phyloP scores from a whole-genome alignment of 2,113 vertebrate species.

The Tachuris rubrigastra region DNA sequence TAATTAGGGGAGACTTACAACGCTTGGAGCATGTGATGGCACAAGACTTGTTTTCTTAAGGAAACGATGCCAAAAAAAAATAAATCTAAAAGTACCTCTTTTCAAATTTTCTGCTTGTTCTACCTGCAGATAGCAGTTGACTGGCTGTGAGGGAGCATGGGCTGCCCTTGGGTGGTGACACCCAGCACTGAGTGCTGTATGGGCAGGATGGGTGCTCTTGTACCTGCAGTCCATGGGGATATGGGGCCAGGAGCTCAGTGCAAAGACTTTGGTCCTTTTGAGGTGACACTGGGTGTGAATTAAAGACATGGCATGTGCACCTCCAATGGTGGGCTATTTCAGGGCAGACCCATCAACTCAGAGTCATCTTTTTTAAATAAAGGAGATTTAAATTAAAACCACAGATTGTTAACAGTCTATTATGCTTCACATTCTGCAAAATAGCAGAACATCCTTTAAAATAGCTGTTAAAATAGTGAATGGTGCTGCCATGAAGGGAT shows the following conservation, averaged over 20 bases:
- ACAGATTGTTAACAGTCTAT: not conserved
- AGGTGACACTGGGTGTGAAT: not conserved
- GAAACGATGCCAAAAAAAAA: not conserved
- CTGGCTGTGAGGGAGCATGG: rapidly evolving
- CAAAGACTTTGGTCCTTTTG: not conserved
- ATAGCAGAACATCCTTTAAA: not conserved
- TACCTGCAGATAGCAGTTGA: not conserved
- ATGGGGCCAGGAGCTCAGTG: rapidly evolving
- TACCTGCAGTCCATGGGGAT: not conserved
- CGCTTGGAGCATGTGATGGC: not conserved
- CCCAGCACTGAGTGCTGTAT: not conserved
- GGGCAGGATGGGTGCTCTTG: not conserved
- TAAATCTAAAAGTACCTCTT: not conserved
- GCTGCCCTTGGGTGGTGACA: not conserved
- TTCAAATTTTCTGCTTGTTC: not conserved
- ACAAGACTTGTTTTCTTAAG: not conserved
- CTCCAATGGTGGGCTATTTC: not conserved
- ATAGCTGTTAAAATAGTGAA: not conserved
- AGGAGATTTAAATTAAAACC: not conserved
- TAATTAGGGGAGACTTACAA: constrained; percentile 30
- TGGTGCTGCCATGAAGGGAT: not conserved
- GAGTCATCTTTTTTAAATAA: not conserved
- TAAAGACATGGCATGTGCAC: rapidly evolving
- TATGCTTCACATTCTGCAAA: not conserved
- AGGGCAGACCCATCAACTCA: not conserved